Evolutionary conservation across 2,888 invertebrate species (phyloP), one percentile per base, ranked within the genome.

Genomic region (Sisyra terminalis): DNA sequence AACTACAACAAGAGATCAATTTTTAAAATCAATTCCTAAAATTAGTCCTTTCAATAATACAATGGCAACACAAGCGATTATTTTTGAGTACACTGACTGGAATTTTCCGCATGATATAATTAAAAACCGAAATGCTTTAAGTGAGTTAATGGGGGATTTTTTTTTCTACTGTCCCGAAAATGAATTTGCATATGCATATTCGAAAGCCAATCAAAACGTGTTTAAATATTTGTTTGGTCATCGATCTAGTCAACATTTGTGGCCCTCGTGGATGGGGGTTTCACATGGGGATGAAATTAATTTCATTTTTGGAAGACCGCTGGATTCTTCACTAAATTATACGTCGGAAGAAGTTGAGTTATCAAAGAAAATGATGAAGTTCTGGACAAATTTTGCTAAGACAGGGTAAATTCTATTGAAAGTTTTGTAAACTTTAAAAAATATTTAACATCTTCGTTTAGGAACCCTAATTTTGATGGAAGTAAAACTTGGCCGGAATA

Each of bases 241-340:
- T 57, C 75, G 87, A 50, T 85, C 87, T 50, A 70, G 76, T 56
- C 72, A 73, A 47, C 83, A 84, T 56, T 85, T 84, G 0, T 94
- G 93, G 93, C 92, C 93, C 0, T 76, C 79, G 42, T 94, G 93
- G 93, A 89, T 90, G 50, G 93, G 93, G 18, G 92, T 92, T 11
- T 78, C 93, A 75, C 94, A 94, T 60, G 93, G 83, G 2, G 92
- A 93, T 61, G 93, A 94, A 64, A 90, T 94, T 50, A 84, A 79
- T 59, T 94, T 87, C 61, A 77, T 92, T 32, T 94, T 94, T 59
- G 94, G 94, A n/a, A 88, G 90, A 58, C 92, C 93, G 2, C 67
- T 90, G 49, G 83, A 90, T 57, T 75, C 81, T n/a, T 67, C 73
- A 40, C 81, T 78, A 56, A 78, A 75, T 51, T 93, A 88, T 65